These are phyloP conservation scores for Gerris lacustris DNA, from an alignment of 2,888 invertebrate genomes.

Conservation along the genomic window DNA sequence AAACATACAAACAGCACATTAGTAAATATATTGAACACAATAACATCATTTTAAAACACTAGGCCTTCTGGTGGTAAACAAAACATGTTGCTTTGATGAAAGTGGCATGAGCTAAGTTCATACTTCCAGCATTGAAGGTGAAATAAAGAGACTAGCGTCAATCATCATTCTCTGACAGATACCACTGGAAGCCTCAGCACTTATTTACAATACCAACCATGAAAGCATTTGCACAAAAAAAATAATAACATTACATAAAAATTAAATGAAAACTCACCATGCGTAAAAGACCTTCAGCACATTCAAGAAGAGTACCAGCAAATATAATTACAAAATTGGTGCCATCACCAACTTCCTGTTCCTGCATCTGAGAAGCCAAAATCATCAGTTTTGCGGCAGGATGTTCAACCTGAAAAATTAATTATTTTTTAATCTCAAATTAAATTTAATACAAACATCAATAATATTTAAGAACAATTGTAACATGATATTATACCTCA, in stretches of 20 bases:
- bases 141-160: not conserved
- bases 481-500: too few relatives aligned
- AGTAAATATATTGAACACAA: constrained; percentile 10
- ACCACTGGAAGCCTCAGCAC: too few relatives aligned
- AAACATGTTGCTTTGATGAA: not conserved
- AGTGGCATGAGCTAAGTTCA: too few relatives aligned
- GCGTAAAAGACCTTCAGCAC: constrained; percentile 80
- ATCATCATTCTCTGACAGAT: too few relatives aligned
- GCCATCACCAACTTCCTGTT: constrained; percentile 95
- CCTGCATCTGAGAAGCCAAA: constrained; percentile 94
- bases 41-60: not conserved
- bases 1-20: not conserved
- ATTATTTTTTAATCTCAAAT: not conserved
- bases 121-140: too few relatives aligned
- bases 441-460: not conserved
- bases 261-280: constrained; percentile 42
- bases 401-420: constrained; percentile 63
- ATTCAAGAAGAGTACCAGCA: constrained; percentile 81
- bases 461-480: not conserved
- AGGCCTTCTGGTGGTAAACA: not conserved
- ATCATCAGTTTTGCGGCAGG: constrained; percentile 96
- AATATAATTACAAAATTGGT: constrained; percentile 96
- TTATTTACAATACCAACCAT: not conserved
- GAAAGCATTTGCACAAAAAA: not conserved
- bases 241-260: constrained; percentile 5